Evolutionary conservation across 2,888 invertebrate species (phyloP).

Genomic region (Trypoxylon attenuatum): DNA sequence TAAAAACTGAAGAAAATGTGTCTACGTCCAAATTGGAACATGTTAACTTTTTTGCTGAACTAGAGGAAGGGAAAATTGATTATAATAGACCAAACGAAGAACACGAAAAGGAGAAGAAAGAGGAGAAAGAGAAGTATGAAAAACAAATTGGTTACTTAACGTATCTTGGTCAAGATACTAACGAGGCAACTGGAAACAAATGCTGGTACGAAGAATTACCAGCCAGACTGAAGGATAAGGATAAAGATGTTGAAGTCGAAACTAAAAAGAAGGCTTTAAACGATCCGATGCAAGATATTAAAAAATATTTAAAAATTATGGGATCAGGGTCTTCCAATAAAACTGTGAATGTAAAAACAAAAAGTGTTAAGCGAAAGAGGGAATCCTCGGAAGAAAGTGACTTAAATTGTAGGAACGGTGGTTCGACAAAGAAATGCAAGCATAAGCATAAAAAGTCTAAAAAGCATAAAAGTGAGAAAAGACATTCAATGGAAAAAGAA

Average conservation of each 20-base stretch:
- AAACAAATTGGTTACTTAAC: slow-evolving; percentile 97
- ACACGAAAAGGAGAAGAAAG: slow-evolving; percentile 91
- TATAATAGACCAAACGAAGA: slow-evolving; percentile 85
- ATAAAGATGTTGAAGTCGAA: slow-evolving; percentile 79
- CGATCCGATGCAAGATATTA: slow-evolving; percentile 86
- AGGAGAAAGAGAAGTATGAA: slow-evolving; percentile 96
- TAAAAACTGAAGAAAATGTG: slow-evolving; percentile 55
- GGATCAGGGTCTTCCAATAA: slow-evolving; percentile 41
- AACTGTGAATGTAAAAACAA: slow-evolving; percentile 28
- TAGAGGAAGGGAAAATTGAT: slow-evolving; percentile 83
- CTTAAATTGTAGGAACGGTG: slow-evolving; percentile 48
- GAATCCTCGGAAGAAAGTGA: slow-evolving; percentile 44
- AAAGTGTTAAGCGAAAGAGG: slow-evolving; percentile 59
- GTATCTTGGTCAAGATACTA: slow-evolving; percentile 94
- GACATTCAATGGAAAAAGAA: slow-evolving; percentile 14
- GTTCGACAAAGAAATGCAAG: slow-evolving; percentile 56
- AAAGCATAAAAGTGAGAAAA: slow-evolving; percentile 60
- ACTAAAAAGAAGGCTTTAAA: slow-evolving; percentile 81
- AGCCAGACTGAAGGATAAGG: slow-evolving; percentile 75
- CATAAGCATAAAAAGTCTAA: slow-evolving; percentile 62
- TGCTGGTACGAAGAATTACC: slow-evolving; percentile 93
- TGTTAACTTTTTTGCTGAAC: slow-evolving; percentile 90
- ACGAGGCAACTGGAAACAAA: slow-evolving; percentile 87
- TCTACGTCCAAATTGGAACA: slow-evolving; percentile 75
- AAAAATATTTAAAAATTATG: slow-evolving; percentile 75